phyloP scores from a whole-genome alignment of 2,888 invertebrate genomes.

The Phanerotoma sp. region DNA sequence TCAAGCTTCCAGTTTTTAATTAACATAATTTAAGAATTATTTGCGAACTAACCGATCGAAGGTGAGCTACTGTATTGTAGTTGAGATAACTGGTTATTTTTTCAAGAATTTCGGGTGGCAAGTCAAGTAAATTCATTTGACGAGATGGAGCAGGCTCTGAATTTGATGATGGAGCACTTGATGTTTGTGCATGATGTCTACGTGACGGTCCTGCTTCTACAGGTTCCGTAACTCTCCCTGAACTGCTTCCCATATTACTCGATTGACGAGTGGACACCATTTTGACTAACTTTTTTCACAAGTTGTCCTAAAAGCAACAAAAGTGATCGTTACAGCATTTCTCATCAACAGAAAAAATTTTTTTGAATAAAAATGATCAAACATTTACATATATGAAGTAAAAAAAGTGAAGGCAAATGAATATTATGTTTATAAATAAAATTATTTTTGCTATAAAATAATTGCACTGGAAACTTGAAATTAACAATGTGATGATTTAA shows the following conservation, averaged over 20 bases:
- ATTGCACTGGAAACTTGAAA: no score
- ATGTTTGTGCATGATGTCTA: constrained; percentile 42
- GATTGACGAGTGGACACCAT: constrained; percentile 64
- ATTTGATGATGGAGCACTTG: constrained; percentile 35
- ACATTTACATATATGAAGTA: no score
- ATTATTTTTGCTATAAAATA: no score
- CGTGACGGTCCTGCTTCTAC: constrained; percentile 44
- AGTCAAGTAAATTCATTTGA: constrained; percentile 64
- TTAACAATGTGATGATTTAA: no score
- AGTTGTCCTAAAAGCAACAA: background rate
- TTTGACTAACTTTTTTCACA: constrained; percentile 27
- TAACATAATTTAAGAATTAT: constrained; percentile 4
- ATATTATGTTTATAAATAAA: no score
- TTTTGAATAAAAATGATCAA: no score
- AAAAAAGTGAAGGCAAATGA: no score
- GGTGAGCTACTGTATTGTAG: constrained; percentile 76
- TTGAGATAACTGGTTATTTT: constrained; percentile 75
- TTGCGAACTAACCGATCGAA: constrained; percentile 72
- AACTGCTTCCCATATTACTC: constrained; percentile 57
- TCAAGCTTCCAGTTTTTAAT: constrained; percentile 6
- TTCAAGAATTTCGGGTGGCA: constrained; percentile 79
- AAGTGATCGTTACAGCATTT: background rate
- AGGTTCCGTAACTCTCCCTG: constrained; percentile 45
- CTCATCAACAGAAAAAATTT: no score
- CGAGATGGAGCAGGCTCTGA: constrained; percentile 36